These are phyloP conservation scores for Hyposmocoma kahamanoa DNA, from an alignment of 1,140 invertebrate species.

Conservation along the genomic window DNA sequence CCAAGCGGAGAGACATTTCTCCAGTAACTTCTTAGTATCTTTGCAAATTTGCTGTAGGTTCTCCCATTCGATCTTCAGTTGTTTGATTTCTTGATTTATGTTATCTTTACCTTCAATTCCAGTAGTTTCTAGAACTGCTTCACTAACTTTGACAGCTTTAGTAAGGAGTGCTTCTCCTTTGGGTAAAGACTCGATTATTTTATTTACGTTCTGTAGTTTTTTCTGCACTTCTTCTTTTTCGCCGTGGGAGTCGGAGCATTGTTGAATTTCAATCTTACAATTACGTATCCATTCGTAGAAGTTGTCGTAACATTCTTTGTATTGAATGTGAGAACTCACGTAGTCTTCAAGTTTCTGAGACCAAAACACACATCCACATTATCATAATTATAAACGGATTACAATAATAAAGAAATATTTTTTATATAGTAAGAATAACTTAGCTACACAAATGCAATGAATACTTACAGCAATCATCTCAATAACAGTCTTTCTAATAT, in stretches of 20 bases:
- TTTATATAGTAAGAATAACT: not conserved
- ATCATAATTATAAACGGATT: not conserved
- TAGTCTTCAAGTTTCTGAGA: slow-evolving; percentile 83
- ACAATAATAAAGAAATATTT: not conserved
- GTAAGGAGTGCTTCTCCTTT: slow-evolving; percentile 83
- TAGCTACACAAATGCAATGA: not conserved
- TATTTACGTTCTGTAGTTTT: slow-evolving; percentile 82
- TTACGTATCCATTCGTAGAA: slow-evolving; percentile 92
- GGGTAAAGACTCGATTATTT: slow-evolving; percentile 79
- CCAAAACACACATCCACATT: not conserved
- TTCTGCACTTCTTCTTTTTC: slow-evolving; percentile 84
- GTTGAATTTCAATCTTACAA: slow-evolving; percentile 87
- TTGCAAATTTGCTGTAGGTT: slow-evolving; percentile 86
- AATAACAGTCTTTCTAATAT: slow-evolving; percentile 78
- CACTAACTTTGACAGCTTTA: slow-evolving; percentile 84
- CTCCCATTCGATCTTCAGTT: slow-evolving; percentile 91
- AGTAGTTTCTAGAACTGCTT: slow-evolving; percentile 86
- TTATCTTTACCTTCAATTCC: slow-evolving; percentile 89
- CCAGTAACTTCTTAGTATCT: slow-evolving; percentile 84
- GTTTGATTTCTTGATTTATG: slow-evolving; percentile 88
- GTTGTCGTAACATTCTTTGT: slow-evolving; percentile 86
- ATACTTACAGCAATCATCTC: slow-evolving; percentile 76
- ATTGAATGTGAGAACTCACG: slow-evolving; percentile 90
- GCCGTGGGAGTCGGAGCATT: slow-evolving; percentile 88
- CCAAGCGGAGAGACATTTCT: slow-evolving; percentile 90